Evolutionary conservation across 2,113 vertebrate genomes (phyloP).

Genomic region (Alces alces): DNA sequence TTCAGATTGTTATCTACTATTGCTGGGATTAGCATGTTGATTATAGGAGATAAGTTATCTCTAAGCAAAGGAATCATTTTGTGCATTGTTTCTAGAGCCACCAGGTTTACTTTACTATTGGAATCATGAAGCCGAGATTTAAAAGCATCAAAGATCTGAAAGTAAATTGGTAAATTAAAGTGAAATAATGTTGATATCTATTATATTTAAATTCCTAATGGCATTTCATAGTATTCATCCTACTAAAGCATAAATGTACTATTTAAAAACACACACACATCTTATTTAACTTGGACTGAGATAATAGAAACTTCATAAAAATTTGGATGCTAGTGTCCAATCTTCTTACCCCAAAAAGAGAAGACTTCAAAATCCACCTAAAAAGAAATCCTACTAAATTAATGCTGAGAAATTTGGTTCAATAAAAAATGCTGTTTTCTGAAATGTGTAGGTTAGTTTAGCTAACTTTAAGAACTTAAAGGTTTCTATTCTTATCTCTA

Average conservation of each 20-base stretch:
- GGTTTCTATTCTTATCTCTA: neutral
- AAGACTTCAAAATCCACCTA: neutral
- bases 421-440: neutral
- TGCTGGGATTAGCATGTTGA: slow-evolving; percentile 92
- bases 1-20: slow-evolving; percentile 97
- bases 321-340: neutral
- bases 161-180: slow-evolving; percentile 51
- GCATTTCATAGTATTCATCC: neutral
- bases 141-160: slow-evolving; percentile 93
- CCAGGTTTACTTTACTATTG: slow-evolving; percentile 94
- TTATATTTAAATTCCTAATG: neutral
- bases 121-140: slow-evolving; percentile 92
- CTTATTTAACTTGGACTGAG: neutral
- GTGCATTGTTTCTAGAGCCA: slow-evolving; percentile 90
- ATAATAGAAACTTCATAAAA: slow-evolving; percentile 15
- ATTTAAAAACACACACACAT: neutral
- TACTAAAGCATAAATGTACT: neutral
- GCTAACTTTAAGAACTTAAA: slow-evolving; percentile 7
- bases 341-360: neutral
- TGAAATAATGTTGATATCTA: slow-evolving; percentile 17
- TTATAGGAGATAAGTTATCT: slow-evolving; percentile 87
- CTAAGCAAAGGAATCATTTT: slow-evolving; percentile 87
- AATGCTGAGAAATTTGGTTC: neutral
- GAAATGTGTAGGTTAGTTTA: neutral
- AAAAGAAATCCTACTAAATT: slow-evolving; percentile 26